Evolutionary conservation across 2,888 invertebrate species (phyloP), one percentile per base, ranked within the genome.

Genomic region (Baccha elongata): DNA sequence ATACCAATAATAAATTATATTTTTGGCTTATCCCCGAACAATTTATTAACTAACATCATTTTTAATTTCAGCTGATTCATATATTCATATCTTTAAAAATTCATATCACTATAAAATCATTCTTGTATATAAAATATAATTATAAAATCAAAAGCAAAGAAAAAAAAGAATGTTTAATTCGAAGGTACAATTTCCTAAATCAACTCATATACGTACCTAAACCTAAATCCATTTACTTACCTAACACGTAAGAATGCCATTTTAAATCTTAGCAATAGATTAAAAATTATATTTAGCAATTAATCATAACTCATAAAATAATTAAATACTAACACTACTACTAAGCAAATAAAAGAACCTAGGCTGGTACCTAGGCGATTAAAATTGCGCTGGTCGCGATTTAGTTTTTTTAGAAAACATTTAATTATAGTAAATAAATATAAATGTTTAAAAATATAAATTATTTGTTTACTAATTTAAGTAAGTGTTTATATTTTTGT

Each of bases 361-460:
- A 85, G 86, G 86, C 86, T 69, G 86, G 86, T 81, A 79, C 86
- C 85, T 80, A 79, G 83, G 79, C 69, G 53, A 58, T 17, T 1
- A 32, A 10, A 50, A 48, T 37, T 62, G 83, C 52, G 83, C 83
- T 73, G 83, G 83, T 58, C 83, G 78, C 58, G 26, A 52, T 42
- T 42, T 26, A 50, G 15, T 26, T 69, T 21, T 52, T 40, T 35
- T 11, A 40, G 13, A 19, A 13, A n/a, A 46, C n/a, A 37, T 21
- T 5, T 21, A 37, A 37, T 21, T 13, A 26, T 40, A 42, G 5
- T 13, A 19, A 10, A 8, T 44, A 19, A 11, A 52, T 3, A 26
- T 32, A 15, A 19, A 17, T 10, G n/a, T 32, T 29, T 37, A 37
- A 17, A 50, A 50, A 15, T 5, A 29, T 8, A 17, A 17, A 8